phyloP scores from a whole-genome alignment of 2,888 invertebrate genomes.

The Trachelus iudaicus region DNA sequence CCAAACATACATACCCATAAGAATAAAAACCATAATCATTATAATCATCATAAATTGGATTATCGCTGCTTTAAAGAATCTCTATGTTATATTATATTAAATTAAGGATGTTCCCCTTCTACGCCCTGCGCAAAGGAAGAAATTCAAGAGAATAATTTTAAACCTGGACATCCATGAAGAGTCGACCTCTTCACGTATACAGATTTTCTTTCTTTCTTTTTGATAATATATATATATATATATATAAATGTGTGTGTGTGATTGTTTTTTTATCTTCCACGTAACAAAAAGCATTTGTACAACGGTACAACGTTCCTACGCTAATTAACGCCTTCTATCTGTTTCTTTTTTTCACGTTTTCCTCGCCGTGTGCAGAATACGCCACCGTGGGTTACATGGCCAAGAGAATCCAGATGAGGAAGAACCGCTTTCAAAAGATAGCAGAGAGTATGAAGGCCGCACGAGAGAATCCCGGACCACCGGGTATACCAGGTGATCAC shows the following conservation, averaged over 20 bases:
- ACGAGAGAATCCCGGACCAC: slow-evolving; percentile 72
- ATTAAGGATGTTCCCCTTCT: too few relatives aligned
- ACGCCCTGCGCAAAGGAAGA: neutral
- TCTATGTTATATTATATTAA: neutral
- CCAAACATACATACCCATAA: neutral
- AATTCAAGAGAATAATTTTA: neutral
- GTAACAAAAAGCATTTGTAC: neutral
- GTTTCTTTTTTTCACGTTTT: neutral
- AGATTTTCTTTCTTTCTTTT: neutral
- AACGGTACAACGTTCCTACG: neutral
- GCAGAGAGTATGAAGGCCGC: slow-evolving; percentile 91
- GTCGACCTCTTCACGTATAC: neutral
- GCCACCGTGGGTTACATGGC: slow-evolving; percentile 98
- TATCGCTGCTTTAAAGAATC: neutral
- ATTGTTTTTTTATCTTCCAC: neutral
- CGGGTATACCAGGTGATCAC: slow-evolving; percentile 73
- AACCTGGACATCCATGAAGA: neutral
- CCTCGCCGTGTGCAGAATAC: slow-evolving; percentile 78
- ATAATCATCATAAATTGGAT: neutral
- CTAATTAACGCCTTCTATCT: neutral
- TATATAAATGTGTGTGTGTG: too few relatives aligned
- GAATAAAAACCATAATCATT: neutral
- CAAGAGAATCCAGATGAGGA: slow-evolving; percentile 95
- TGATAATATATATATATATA: neutral
- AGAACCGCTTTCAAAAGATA: slow-evolving; percentile 93